These are phyloP conservation scores for Panthera uncia DNA, from an alignment of 2,113 vertebrate genomes.

Conservation along the genomic window DNA sequence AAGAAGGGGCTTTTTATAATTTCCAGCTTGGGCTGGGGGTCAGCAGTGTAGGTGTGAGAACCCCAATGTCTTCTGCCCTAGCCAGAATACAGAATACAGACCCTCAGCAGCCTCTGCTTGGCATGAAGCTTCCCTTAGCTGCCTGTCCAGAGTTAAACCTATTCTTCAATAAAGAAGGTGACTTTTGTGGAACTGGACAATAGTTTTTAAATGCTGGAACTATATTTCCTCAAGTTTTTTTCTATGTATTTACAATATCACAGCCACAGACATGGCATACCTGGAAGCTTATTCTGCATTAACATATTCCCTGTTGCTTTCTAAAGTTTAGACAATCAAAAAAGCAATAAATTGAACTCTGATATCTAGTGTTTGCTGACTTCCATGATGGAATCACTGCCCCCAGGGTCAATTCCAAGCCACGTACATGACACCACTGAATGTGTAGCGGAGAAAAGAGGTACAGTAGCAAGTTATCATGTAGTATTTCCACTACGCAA, in stretches of 20 bases:
- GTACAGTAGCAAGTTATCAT: too few relatives aligned
- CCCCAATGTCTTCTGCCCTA: not conserved
- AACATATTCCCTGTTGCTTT: not conserved
- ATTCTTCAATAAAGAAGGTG: not conserved
- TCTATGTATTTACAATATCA: not conserved
- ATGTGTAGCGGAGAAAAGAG: not conserved
- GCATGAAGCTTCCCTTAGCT: not conserved
- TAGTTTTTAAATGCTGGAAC: not conserved
- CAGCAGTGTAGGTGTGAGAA: not conserved
- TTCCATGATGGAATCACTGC: not conserved
- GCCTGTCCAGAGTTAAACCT: not conserved
- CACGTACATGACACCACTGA: not conserved
- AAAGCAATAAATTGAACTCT: not conserved
- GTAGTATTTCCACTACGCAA: not conserved
- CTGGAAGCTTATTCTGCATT: not conserved
- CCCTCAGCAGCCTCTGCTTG: not conserved
- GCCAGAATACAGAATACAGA: not conserved
- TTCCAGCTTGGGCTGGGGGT: not conserved
- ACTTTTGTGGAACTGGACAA: not conserved
- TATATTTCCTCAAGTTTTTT: not conserved
- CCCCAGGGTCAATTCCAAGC: not conserved
- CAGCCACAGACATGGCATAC: not conserved
- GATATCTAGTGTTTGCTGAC: not conserved
- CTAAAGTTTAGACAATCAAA: not conserved
- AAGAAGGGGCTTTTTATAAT: not conserved